These are phyloP conservation scores for Parasteatoda tepidariorum DNA, from an alignment of 1,140 invertebrate species.

Conservation along the genomic window DNA sequence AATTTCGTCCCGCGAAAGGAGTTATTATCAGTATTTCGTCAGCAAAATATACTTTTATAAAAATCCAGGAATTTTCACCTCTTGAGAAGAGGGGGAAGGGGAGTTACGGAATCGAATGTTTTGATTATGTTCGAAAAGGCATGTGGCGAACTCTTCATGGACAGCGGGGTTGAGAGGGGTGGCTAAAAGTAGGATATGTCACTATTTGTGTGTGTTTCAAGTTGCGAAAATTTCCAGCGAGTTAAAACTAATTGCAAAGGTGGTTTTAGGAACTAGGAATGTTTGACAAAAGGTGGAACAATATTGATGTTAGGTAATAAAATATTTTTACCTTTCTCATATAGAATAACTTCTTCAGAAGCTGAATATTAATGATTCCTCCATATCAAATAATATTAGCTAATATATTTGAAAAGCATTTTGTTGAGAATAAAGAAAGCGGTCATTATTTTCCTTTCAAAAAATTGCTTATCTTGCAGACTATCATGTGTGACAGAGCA, in stretches of 20 bases:
- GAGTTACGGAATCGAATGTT: neutral
- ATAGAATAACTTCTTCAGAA: no score
- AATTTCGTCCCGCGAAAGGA: conserved; percentile 33
- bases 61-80: conserved; percentile 45
- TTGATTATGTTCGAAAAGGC: neutral
- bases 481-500: no score
- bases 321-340: no score
- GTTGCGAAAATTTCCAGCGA: neutral
- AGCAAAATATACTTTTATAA: conserved; percentile 48
- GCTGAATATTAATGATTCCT: no score
- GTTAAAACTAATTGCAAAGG: neutral
- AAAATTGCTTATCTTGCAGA: no score
- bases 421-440: no score
- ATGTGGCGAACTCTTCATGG: neutral
- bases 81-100: conserved; percentile 16
- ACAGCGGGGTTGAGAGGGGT: neutral
- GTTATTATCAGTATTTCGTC: conserved; percentile 18
- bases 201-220: neutral
- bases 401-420: no score
- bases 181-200: neutral
- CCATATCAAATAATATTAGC: no score
- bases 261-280: no score
- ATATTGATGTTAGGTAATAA: no score
- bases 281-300: no score
- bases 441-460: no score